Conservation (phyloP, 2,888 invertebrate genomes). For the Sympetrum striolatum region DNA sequence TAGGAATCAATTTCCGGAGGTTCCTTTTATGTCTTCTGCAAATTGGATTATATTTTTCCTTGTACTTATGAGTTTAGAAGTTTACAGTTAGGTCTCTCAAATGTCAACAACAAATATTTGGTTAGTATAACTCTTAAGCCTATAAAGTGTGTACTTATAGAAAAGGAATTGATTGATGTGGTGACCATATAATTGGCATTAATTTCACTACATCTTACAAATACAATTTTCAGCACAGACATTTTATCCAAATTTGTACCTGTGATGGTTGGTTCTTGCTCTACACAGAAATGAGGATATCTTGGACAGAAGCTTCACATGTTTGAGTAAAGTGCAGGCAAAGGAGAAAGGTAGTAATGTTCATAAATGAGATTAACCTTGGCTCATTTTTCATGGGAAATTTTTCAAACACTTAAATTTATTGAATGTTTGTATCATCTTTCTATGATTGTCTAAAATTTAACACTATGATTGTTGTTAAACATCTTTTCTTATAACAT, state of each 20-base stretch:
- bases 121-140: background rate
- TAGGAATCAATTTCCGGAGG: background rate
- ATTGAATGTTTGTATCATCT: conserved; percentile 2
- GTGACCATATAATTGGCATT: background rate
- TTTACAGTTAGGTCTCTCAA: background rate
- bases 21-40: background rate
- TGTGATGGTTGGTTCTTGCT: conserved; percentile 30
- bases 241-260: conserved; percentile 33
- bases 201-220: background rate
- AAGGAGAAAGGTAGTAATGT: conserved; percentile 25
- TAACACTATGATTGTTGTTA: background rate
- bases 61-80: background rate
- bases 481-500: background rate
- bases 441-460: background rate
- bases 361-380: conserved; percentile 13
- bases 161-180: background rate
- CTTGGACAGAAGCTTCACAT: conserved; percentile 20
- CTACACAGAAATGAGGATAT: conserved; percentile 19
- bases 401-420: background rate
- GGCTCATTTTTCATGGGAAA: background rate
- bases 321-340: conserved; percentile 31
- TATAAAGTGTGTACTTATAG: too few relatives aligned
- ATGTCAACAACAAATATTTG: background rate
- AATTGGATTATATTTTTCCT: background rate
- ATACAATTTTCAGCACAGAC: conserved; percentile 33